These are phyloP conservation scores for Cirrhinus molitorella DNA, from an alignment of 2,797 vertebrate species.

Conservation along the genomic window DNA sequence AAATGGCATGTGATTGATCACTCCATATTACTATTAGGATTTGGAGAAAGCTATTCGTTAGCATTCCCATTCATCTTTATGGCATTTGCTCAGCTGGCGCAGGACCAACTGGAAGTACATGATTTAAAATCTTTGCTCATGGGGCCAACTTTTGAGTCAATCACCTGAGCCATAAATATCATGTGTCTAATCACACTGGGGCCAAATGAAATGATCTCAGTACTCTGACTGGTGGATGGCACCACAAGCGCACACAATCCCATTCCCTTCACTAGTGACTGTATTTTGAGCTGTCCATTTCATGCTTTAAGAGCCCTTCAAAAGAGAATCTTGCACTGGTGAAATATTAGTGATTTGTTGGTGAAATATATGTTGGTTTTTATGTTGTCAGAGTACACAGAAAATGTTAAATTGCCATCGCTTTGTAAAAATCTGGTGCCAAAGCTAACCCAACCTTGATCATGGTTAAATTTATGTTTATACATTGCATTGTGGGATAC, in stretches of 20 bases:
- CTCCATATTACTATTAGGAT: not conserved
- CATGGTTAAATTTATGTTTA: not conserved
- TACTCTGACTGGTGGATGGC: not conserved
- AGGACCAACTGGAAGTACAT: not conserved
- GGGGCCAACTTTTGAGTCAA: not conserved
- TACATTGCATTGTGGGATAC: not conserved
- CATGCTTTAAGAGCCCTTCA: not conserved
- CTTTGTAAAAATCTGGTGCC: not conserved
- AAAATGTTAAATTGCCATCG: not conserved
- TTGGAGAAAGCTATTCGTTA: not conserved
- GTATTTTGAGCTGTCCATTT: not conserved
- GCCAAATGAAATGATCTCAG: not conserved
- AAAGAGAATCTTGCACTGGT: not conserved
- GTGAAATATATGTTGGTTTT: not conserved
- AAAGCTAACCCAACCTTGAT: not conserved
- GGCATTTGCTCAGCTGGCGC: not conserved
- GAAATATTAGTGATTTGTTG: not conserved
- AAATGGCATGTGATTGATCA: constrained; percentile 7
- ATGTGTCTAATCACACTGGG: not conserved
- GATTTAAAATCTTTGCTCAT: not conserved
- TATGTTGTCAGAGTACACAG: not conserved
- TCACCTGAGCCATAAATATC: not conserved
- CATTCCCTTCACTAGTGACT: not conserved
- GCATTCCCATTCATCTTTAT: not conserved
- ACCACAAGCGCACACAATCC: not conserved